Percentiles rank a stretch among this genome's conserved stretches.
Evolutionary conservation across 2,888 invertebrate genomes (phyloP).

Genomic region (Caradrina clavipalpis): DNA sequence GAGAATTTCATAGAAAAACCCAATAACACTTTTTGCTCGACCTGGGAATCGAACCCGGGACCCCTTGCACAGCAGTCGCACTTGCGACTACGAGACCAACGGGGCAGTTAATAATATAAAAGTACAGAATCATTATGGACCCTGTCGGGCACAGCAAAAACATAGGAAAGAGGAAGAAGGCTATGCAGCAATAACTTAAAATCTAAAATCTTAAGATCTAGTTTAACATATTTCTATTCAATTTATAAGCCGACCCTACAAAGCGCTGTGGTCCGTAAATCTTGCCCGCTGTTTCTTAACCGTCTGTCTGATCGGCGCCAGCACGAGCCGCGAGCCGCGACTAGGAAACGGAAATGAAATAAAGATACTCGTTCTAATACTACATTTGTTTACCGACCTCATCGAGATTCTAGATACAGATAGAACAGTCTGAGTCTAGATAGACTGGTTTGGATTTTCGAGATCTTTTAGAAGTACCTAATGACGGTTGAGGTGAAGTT

Average conservation of each 20-base stretch:
- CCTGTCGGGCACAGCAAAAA: no score
- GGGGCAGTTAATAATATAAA: no score
- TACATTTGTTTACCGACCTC: conserved; percentile 52
- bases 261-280: conserved; percentile 73
- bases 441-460: conserved; percentile 4
- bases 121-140: no score
- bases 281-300: conserved; percentile 71
- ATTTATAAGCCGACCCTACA: conserved; percentile 67
- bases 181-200: no score
- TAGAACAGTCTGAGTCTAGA: conserved; percentile 18
- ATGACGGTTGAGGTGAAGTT: no score
- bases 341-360: conserved; percentile 77
- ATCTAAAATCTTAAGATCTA: no score
- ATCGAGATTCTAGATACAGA: conserved; percentile 13
- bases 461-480: not conserved
- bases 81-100: no score
- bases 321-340: conserved; percentile 61
- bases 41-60: no score
- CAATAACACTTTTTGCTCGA: no score
- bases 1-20: no score
- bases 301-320: conserved; percentile 68
- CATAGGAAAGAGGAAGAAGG: no score
- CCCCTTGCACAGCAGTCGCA: no score
- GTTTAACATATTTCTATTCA: not conserved
- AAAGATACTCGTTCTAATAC: conserved; percentile 62